Base-by-base conservation (phyloP, 2,113 vertebrate genomes). In the Herpailurus yagouaroundi region DNA sequence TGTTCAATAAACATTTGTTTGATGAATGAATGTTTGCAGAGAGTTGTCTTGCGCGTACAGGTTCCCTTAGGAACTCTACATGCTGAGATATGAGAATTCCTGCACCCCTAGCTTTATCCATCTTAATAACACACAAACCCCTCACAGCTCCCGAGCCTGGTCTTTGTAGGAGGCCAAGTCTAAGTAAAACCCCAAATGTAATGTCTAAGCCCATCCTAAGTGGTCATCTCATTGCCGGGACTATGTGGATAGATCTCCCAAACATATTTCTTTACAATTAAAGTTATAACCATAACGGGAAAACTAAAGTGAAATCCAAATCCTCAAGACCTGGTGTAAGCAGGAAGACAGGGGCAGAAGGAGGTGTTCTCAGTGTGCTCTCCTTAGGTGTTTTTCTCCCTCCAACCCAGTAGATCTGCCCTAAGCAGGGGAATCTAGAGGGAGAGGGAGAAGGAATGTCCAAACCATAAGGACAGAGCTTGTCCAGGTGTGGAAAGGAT, bases 11-110 rank as follows among this genome's bases (percentile, higher is more conserved):
- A 45, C 66, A 60, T 57, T 36, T 94, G 71, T 73, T 63, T 36
- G 73, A 55, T n/a, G 23, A 87, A 60, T 60, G 23, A 86, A 66
- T 91, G 38, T 69, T 93, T 94, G 77, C 25, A 96, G n/a, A n/a
- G 16, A 76, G 41, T 13, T 33, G 14, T 57, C 76, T 93, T n/a
- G 13, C 63, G 0, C 50, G 6, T 4, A 81, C 1, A 15, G n/a
- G n/a, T 57, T 85, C 31, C 89, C 66, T 89, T 41, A 77, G 64
- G 77, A 95, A 83, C 36, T 92, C 60, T 57, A 77, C 68, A 27
- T 76, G 25, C 48, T 89, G 13, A 48, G 21, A 66, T 19, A 33
- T 38, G 27, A 68, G 23, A 76, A 77, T 79, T 45, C 23, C 66
- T 94, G 33, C 5, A 9, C 79, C 63, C 11, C 41, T 92, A 38